Evolutionary conservation across 2,888 invertebrate species (phyloP).

Genomic region (Euphydryas editha): DNA sequence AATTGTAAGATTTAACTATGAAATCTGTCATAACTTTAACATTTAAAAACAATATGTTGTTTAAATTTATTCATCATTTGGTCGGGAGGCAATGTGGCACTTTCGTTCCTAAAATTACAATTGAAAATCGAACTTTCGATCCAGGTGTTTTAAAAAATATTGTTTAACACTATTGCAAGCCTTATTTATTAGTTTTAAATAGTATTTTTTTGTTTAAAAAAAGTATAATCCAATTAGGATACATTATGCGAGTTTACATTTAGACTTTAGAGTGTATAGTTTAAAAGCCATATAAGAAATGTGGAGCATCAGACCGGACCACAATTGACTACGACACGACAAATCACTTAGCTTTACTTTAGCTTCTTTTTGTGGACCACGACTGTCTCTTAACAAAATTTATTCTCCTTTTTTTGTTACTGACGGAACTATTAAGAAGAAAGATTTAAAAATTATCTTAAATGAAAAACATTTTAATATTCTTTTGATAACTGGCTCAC

Average conservation of each 20-base stretch:
- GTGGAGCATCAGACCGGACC: conserved; percentile 63
- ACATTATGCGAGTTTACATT: not conserved
- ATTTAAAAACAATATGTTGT: too few relatives aligned
- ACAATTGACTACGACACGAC: conserved; percentile 75
- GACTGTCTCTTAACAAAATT: conserved; percentile 25
- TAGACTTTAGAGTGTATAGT: conserved; percentile 42
- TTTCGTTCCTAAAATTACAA: too few relatives aligned
- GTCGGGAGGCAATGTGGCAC: too few relatives aligned
- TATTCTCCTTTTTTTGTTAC: conserved; percentile 6
- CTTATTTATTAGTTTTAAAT: not conserved
- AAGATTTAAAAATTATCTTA: not conserved
- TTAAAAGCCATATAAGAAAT: conserved; percentile 60
- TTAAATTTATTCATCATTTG: too few relatives aligned
- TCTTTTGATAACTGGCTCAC: too few relatives aligned
- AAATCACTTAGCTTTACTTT: conserved; percentile 74
- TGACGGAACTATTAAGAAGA: conserved; percentile 13
- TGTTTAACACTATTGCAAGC: too few relatives aligned
- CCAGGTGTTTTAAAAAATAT: too few relatives aligned
- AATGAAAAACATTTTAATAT: not conserved
- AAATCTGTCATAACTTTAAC: too few relatives aligned
- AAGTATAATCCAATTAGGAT: not conserved
- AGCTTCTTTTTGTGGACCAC: conserved; percentile 51
- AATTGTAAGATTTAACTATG: too few relatives aligned
- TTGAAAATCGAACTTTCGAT: too few relatives aligned
- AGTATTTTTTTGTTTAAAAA: not conserved